Conservation (phyloP, 2,113 vertebrate genomes). For the Charadrius vociferus region DNA sequence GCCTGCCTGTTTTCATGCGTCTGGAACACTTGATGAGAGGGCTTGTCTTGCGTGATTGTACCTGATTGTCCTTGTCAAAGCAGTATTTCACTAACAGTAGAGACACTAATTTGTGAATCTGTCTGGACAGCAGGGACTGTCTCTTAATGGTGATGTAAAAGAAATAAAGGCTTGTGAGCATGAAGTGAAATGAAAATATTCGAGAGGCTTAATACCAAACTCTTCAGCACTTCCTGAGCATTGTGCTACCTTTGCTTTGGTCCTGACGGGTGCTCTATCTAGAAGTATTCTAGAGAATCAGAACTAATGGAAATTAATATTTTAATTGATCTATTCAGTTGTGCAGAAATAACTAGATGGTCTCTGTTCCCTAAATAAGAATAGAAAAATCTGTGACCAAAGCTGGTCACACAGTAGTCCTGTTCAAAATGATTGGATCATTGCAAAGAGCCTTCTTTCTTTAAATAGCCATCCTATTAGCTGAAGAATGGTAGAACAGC, state of each 20-base stretch:
- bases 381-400: conserved; percentile 3
- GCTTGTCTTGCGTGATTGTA: not conserved
- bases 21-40: not conserved
- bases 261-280: not conserved
- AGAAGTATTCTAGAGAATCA: not conserved
- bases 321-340: conserved; percentile 1
- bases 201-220: not conserved
- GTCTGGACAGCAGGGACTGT: not conserved
- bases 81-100: not conserved
- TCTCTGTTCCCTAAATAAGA: conserved; percentile 32
- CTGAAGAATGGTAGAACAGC: not conserved
- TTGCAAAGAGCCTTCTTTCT: conserved; percentile 6
- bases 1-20: not conserved
- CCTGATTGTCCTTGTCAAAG: not conserved
- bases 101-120: not conserved
- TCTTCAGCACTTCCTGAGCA: not conserved
- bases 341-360: conserved; percentile 4
- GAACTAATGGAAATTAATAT: not conserved
- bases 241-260: not conserved
- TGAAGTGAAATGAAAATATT: not conserved
- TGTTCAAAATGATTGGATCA: not conserved
- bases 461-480: conserved; percentile 58
- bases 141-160: not conserved
- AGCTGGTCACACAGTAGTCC: not conserved
- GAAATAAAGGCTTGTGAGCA: not conserved